Evolutionary conservation across 2,113 vertebrate genomes (phyloP).

Genomic region (Colossoma macropomum): DNA sequence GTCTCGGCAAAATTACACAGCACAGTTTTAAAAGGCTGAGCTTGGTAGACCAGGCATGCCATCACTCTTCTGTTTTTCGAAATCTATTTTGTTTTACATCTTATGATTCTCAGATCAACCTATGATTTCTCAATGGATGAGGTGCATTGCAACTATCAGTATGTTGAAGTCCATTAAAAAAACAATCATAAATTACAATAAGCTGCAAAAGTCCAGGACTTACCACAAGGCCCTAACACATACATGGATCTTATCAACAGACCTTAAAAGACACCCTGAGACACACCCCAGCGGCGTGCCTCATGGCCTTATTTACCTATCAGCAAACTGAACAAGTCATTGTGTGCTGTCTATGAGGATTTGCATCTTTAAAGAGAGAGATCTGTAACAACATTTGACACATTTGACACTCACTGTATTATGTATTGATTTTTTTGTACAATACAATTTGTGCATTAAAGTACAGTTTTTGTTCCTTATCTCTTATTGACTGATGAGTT

Average conservation of each 20-base stretch:
- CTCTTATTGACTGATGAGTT: slow-evolving; percentile 41
- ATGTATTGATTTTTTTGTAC: slow-evolving; percentile 47
- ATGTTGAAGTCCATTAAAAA: background rate
- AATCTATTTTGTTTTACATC: background rate
- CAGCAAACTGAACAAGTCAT: slow-evolving; percentile 9
- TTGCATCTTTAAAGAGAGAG: slow-evolving; percentile 38
- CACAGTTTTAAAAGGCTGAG: background rate
- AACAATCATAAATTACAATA: background rate
- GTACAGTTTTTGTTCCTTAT: slow-evolving; percentile 46
- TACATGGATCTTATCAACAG: slow-evolving; percentile 15
- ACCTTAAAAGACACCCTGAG: background rate
- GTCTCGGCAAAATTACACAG: background rate
- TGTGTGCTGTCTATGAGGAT: background rate
- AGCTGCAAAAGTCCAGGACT: background rate
- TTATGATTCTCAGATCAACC: background rate
- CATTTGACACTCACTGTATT: slow-evolving; percentile 47
- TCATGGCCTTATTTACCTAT: background rate
- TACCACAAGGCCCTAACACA: background rate
- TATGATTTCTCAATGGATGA: too few relatives aligned
- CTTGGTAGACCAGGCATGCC: background rate
- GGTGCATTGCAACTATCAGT: background rate
- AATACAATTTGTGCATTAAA: slow-evolving; percentile 40
- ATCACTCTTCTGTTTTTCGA: background rate
- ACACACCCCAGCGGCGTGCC: background rate
- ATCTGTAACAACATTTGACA: slow-evolving; percentile 37